These are phyloP conservation scores for Hypolimnas misippus DNA, from an alignment of 2,888 invertebrate species.

Conservation along the genomic window DNA sequence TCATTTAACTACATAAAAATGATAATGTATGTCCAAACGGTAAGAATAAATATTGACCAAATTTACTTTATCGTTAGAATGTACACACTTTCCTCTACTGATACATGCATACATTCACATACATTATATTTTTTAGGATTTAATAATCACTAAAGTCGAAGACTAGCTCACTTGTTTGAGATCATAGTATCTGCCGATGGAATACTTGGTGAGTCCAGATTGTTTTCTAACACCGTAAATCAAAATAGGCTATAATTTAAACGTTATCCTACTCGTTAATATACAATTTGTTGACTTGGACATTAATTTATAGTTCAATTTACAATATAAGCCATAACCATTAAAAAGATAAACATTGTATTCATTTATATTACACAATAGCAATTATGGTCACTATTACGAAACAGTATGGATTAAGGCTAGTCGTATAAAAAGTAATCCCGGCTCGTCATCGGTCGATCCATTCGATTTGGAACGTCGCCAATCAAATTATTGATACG, in stretches of 20 bases:
- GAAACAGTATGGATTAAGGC: conserved; percentile 26
- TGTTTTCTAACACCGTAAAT: too few species aligned
- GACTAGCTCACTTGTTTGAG: too few species aligned
- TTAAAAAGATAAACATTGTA: conserved; percentile 8
- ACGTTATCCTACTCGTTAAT: too few species aligned
- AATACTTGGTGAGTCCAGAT: too few species aligned
- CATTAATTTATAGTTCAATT: conserved; percentile 1
- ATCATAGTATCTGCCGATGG: too few species aligned
- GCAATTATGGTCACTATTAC: conserved; percentile 27
- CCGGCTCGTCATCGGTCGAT: conserved; percentile 36
- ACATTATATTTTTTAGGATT: too few species aligned
- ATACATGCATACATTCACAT: too few species aligned
- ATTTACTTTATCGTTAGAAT: not conserved
- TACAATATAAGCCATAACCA: not conserved
- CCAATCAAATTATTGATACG: conserved; percentile 43
- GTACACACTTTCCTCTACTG: not conserved
- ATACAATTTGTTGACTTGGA: not conserved
- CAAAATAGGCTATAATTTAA: not conserved
- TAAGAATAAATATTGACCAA: not conserved
- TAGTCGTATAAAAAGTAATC: conserved; percentile 32
- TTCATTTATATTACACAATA: conserved; percentile 26
- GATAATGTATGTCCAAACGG: too few species aligned
- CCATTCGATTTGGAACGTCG: conserved; percentile 44
- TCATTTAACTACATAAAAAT: too few species aligned
- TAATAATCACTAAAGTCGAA: too few species aligned